Percentiles rank a stretch among this genome's conserved stretches.
Conservation (phyloP, 2,113 vertebrate species). For the Pseudorectes ferrugineus region DNA sequence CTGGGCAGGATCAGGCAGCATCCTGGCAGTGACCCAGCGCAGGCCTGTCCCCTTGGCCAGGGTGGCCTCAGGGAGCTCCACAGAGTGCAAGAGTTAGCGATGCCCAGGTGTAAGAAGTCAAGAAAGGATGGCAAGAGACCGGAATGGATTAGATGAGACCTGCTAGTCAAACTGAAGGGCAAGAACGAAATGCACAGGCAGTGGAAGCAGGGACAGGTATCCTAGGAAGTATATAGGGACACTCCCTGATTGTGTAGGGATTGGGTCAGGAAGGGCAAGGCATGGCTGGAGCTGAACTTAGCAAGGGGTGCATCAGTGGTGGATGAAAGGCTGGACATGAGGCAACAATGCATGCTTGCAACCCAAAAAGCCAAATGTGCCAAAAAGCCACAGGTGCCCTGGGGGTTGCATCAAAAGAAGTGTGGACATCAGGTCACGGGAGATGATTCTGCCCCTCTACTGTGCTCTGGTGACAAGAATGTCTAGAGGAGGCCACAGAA, state of each 20-base stretch:
- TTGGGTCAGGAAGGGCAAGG: background rate
- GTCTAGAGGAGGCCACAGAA: background rate
- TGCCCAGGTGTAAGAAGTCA: background rate
- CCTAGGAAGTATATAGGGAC: background rate
- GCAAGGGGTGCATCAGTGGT: background rate
- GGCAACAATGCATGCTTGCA: background rate
- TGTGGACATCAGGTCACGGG: background rate
- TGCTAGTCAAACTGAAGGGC: background rate
- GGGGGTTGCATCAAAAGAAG: background rate
- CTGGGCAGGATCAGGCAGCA: background rate
- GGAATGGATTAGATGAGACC: background rate
- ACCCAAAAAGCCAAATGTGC: background rate
- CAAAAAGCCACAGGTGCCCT: background rate
- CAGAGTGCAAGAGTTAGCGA: background rate
- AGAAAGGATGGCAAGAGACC: background rate
- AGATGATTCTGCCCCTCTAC: background rate
- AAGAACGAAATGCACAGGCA: background rate
- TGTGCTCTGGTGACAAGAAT: background rate
- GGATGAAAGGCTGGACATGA: background rate
- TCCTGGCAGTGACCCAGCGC: background rate
- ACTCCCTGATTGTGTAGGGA: background rate
- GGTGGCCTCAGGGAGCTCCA: background rate
- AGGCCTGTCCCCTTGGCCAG: background rate
- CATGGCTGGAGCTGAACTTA: background rate
- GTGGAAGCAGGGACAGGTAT: background rate